Evolutionary conservation across 2,888 invertebrate genomes (phyloP), one percentile per base, ranked within the genome.

Genomic region (Drosophila peninsularis): DNA sequence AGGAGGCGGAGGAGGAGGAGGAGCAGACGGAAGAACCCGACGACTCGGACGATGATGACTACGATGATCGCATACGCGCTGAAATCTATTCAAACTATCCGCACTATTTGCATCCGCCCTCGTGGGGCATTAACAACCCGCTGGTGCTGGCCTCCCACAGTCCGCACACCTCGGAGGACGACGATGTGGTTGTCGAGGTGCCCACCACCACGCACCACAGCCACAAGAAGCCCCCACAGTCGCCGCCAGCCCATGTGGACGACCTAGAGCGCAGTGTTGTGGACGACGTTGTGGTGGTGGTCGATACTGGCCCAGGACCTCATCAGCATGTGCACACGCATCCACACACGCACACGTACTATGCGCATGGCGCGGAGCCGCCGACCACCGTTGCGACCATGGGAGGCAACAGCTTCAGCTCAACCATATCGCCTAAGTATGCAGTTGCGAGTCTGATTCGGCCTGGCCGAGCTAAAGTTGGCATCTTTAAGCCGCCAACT

Each of bases 61-160:
- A 94, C 93, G 90, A 92, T 87, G 92, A 91, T 86, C 84, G 91
- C 72, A 91, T 92, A 93, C 91, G 93, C 92, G 92, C 93, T 88
- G 93, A 93, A 93, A 94, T 93, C 93, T 93, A 92, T 93, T 92
- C 92, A 60, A 91, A 90, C 73, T 91, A 90, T 80, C 94, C 94
- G 76, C 94, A 94, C 91, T 94, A 94, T 93, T 93, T 95, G 83
- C 94, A 94, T 91, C 94, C 94, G 83, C 93, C 93, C 54, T 91
- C 91, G 58, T 91, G 92, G 91, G 91, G 91, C 41, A 86, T 91
- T 17, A 91, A 91, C 79, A 92, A 93, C 82, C 92, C 92, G 32
- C 65, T 92, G 67, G 92, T 92, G 76, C 82, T 92, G 62, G 91
- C 93, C 75, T 93, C 91, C 75, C 93, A 92, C 89, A 93, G 91